Conservation (phyloP, 2,888 invertebrate species). For the Eupelmus urozonus region DNA sequence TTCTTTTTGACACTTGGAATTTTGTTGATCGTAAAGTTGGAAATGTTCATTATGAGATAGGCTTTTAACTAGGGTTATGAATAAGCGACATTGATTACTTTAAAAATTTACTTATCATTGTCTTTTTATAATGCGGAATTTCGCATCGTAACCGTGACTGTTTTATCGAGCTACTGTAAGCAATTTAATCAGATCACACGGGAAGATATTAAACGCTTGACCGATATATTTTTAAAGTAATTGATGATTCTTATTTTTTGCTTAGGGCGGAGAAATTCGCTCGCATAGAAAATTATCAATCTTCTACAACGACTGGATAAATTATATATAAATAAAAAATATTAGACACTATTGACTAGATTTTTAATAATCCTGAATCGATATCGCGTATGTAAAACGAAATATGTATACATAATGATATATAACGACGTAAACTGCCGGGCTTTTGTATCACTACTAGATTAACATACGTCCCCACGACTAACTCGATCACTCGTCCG, state of each 20-base stretch:
- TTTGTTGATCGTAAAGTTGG: constrained; percentile 4
- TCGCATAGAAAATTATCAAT: constrained; percentile 60
- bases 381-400: constrained; percentile 49
- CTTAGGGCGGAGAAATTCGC: constrained; percentile 53
- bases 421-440: constrained; percentile 47
- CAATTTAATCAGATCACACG: not conserved
- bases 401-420: constrained; percentile 43
- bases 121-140: not conserved
- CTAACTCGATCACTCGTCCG: constrained; percentile 18
- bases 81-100: constrained; percentile 43
- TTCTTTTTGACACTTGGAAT: constrained; percentile 26
- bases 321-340: constrained; percentile 53
- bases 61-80: constrained; percentile 35
- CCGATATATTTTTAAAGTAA: constrained; percentile 47
- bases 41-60: constrained; percentile 44
- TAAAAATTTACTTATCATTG: constrained; percentile 27
- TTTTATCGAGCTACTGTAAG: not conserved
- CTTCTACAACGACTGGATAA: constrained; percentile 71
- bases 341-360: constrained; percentile 68
- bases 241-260: constrained; percentile 52
- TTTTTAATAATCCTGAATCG: constrained; percentile 54
- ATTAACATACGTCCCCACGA: constrained; percentile 1
- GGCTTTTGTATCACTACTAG: constrained; percentile 54
- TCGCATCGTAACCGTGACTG: not conserved
- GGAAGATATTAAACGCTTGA: constrained; percentile 4